These are phyloP conservation scores for Rattus norvegicus DNA, from an alignment of 2,113 vertebrate genomes.

Conservation along the genomic window GRCr8 NC_086037.1:49922001-49922500, in stretches of 20 bases:
- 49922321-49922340: neutral
- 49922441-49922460: neutral
- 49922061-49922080: neutral
- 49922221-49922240: neutral
- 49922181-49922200: neutral
- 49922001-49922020: neutral
- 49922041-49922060: neutral
- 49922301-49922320: neutral
- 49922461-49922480: neutral
- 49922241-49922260: neutral
- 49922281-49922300: neutral
- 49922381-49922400: neutral
- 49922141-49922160: neutral
- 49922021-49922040: neutral
- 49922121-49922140: neutral
- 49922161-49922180: neutral
- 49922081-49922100: neutral
- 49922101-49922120: neutral
- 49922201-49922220: neutral
- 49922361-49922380: too few relatives aligned
- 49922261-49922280: neutral
- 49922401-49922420: constrained; percentile 16
- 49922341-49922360: too few relatives aligned
- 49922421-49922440: neutral
- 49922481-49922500: neutral